Conservation (phyloP, 2,113 vertebrate genomes). For the Chlamydotis undulata region DNA sequence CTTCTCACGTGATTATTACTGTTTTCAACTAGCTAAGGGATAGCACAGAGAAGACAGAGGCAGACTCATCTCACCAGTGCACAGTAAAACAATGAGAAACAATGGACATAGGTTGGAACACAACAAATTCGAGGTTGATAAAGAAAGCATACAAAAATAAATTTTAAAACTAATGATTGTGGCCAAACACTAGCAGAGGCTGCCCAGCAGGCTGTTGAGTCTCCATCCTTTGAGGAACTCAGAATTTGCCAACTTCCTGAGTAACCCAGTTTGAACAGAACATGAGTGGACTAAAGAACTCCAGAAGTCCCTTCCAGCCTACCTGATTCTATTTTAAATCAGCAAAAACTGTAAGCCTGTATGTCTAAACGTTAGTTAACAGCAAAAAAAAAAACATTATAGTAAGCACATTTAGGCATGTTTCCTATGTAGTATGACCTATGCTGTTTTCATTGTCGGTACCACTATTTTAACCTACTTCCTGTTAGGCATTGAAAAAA, state of each 20-base stretch:
- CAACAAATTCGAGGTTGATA: neutral
- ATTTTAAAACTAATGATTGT: neutral
- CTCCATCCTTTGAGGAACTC: neutral
- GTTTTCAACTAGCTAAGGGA: neutral
- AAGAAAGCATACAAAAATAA: neutral
- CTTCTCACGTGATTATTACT: neutral
- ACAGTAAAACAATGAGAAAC: neutral
- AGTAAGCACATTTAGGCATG: neutral
- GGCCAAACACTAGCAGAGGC: neutral
- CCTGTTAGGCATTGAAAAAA: neutral
- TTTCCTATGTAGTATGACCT: neutral
- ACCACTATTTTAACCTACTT: neutral
- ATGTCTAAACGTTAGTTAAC: neutral
- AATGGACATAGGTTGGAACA: neutral
- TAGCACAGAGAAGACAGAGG: neutral
- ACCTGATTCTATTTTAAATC: neutral
- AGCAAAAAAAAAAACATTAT: neutral
- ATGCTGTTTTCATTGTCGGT: neutral
- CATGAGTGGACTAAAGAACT: neutral
- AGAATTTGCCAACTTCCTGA: neutral
- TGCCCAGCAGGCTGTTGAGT: neutral
- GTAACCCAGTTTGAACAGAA: neutral
- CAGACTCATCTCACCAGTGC: neutral
- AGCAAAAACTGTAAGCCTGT: neutral
- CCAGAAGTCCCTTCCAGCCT: neutral